Evolutionary conservation across 2,888 invertebrate species (phyloP).

Genomic region (Nebria salina): DNA sequence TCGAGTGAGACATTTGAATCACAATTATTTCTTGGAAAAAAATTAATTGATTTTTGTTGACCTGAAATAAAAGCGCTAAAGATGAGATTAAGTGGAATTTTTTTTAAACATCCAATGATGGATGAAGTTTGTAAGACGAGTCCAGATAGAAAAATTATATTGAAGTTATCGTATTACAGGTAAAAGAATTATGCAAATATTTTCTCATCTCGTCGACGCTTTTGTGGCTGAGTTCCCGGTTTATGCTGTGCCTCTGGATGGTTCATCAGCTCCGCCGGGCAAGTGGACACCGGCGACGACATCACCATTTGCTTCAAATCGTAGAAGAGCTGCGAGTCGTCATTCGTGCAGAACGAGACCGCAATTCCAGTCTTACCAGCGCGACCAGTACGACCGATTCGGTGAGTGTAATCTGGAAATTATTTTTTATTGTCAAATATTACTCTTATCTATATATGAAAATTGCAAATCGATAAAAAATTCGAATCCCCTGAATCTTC

Average conservation of each 20-base stretch:
- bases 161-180: neutral
- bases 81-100: neutral
- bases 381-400: constrained; percentile 98
- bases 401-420: constrained; percentile 86
- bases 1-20: no score
- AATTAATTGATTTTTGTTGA: neutral
- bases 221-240: constrained; percentile 94
- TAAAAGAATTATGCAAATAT: constrained; percentile 79
- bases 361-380: constrained; percentile 98
- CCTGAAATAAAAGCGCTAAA: neutral
- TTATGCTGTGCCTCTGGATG: constrained; percentile 99
- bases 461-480: neutral
- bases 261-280: constrained; percentile 96
- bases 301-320: constrained; percentile 94
- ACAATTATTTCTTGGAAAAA: no score
- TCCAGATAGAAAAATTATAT: neutral
- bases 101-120: neutral
- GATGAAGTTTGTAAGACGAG: neutral
- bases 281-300: constrained; percentile 90
- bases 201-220: constrained; percentile 93
- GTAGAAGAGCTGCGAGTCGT: constrained; percentile 94
- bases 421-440: constrained; percentile 19
- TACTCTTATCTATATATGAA: no score
- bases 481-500: neutral
- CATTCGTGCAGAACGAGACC: constrained; percentile 96